Evolutionary conservation across 2,888 invertebrate genomes (phyloP).

Genomic region (Orthonevra nobilis): DNA sequence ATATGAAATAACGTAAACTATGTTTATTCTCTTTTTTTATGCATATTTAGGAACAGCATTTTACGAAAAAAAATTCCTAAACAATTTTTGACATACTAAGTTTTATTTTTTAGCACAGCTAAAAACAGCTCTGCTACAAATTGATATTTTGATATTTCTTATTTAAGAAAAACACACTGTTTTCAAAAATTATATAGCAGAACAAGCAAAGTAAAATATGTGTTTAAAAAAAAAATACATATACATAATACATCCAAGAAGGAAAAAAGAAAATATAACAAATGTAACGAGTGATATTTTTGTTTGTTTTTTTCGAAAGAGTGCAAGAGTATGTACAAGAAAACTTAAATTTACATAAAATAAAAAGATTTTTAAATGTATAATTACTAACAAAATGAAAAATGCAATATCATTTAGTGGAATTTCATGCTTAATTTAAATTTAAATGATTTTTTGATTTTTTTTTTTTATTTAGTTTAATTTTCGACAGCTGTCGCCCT

Average conservation of each 20-base stretch:
- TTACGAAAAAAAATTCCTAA: constrained; percentile 20
- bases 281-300: too few relatives aligned
- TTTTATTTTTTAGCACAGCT: constrained; percentile 54
- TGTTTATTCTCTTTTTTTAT: constrained; percentile 17
- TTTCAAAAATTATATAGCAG: not conserved
- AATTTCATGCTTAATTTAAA: constrained; percentile 50
- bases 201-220: constrained; percentile 13
- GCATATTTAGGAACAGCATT: constrained; percentile 22
- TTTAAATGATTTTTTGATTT: constrained; percentile 19
- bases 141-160: not conserved
- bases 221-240: constrained; percentile 16
- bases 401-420: constrained; percentile 68
- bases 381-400: constrained; percentile 35
- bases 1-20: constrained; percentile 44
- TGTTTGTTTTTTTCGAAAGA: constrained; percentile 25
- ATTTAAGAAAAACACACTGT: not conserved
- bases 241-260: constrained; percentile 27
- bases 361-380: constrained; percentile 26
- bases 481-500: constrained; percentile 36
- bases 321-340: constrained; percentile 58
- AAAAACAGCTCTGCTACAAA: constrained; percentile 22
- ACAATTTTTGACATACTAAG: not conserved
- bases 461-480: constrained; percentile 38
- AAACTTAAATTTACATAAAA: constrained; percentile 45
- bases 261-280: constrained; percentile 33